phyloP scores from a whole-genome alignment of 2,888 invertebrate genomes.

The Netelia inedita region DNA sequence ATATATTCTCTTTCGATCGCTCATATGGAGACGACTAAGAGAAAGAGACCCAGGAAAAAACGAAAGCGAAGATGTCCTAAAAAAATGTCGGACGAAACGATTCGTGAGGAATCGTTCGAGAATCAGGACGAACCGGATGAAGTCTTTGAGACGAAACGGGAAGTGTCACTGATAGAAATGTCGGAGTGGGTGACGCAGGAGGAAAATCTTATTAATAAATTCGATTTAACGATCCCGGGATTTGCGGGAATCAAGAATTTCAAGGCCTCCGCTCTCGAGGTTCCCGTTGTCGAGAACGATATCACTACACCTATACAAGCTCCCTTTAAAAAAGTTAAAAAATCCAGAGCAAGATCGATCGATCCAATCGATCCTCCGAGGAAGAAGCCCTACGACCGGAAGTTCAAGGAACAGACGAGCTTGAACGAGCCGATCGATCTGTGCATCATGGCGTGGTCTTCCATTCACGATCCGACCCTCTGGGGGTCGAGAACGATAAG shows the following conservation, averaged over 20 bases:
- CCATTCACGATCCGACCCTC: constrained; percentile 79
- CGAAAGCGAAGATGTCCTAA: constrained; percentile 41
- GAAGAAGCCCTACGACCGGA: constrained; percentile 73
- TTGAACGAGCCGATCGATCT: constrained; percentile 79
- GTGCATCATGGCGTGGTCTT: constrained; percentile 82
- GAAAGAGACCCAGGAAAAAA: constrained; percentile 51
- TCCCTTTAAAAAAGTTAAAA: constrained; percentile 74
- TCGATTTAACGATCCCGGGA: constrained; percentile 72
- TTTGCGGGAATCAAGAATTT: constrained; percentile 76
- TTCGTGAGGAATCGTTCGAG: constrained; percentile 41
- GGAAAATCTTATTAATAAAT: constrained; percentile 49
- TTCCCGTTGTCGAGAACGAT: constrained; percentile 78
- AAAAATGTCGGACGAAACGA: constrained; percentile 44
- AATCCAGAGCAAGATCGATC: background rate
- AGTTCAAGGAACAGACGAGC: constrained; percentile 74
- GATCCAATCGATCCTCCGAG: constrained; percentile 46
- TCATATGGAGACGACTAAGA: constrained; percentile 75
- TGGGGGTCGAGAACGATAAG: constrained; percentile 80
- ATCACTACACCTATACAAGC: constrained; percentile 76
- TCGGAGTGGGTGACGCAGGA: constrained; percentile 75
- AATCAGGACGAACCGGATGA: constrained; percentile 50
- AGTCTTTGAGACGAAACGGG: constrained; percentile 32
- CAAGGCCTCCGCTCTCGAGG: constrained; percentile 79
- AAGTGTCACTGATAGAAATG: constrained; percentile 73
- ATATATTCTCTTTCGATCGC: constrained; percentile 78